phyloP scores from a whole-genome alignment of 2,888 invertebrate genomes.

The Pristionchus japonicus region DNA sequence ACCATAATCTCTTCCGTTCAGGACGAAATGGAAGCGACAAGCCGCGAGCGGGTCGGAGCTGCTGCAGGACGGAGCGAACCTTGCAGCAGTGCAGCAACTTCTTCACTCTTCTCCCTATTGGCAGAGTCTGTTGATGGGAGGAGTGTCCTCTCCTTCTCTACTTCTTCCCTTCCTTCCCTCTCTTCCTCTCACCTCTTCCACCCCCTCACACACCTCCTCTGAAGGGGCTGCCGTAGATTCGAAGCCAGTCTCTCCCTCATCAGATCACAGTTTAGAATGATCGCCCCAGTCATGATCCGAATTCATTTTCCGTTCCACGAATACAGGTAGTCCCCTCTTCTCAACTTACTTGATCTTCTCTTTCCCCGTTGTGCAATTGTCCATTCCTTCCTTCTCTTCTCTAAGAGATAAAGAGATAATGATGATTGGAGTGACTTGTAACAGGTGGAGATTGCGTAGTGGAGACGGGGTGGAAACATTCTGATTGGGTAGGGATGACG shows the following conservation, averaged over 20 bases:
- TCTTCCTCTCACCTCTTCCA: neutral
- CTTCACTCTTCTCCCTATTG: neutral
- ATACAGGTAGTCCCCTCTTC: conserved; percentile 5
- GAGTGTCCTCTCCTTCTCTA: neutral
- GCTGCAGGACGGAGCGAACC: neutral
- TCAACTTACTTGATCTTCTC: neutral
- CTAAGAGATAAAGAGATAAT: conserved; percentile 24
- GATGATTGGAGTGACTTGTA: neutral
- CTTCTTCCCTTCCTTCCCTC: neutral
- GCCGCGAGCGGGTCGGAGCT: neutral
- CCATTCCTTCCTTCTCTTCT: neutral
- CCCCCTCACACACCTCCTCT: neutral
- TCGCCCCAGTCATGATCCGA: neutral
- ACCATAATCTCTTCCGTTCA: conserved; percentile 27
- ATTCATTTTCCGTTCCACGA: neutral
- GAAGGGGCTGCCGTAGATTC: neutral
- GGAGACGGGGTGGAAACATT: neutral
- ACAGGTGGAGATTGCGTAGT: neutral
- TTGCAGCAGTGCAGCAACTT: conserved; percentile 9
- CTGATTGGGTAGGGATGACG: neutral
- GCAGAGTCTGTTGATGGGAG: neutral
- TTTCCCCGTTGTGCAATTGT: neutral
- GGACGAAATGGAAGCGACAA: conserved; percentile 34
- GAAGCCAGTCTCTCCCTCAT: conserved; percentile 21
- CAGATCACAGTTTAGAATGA: neutral